Evolutionary conservation across 37 sponge, comb jelly and placozoan species (phyloP).

Genomic region (Hormiphora californensis): DNA sequence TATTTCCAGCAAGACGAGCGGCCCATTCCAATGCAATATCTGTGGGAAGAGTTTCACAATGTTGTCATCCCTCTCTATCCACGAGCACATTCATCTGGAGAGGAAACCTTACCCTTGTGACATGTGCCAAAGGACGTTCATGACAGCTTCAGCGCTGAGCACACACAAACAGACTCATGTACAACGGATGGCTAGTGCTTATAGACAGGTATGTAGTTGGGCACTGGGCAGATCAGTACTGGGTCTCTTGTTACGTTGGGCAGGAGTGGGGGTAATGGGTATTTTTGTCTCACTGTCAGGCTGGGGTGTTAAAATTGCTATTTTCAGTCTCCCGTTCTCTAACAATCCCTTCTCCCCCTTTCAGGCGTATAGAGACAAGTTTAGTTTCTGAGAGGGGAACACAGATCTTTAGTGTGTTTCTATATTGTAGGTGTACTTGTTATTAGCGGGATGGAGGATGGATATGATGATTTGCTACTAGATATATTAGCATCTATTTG

Average conservation of each 20-base stretch:
- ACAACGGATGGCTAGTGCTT: conserved; percentile 47
- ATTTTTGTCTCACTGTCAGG: no score
- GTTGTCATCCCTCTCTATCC: conserved; percentile 44
- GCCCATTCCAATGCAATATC: conserved; percentile 54
- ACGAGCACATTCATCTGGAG: conserved; percentile 53
- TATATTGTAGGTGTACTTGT: not conserved
- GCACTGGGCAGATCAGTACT: not conserved
- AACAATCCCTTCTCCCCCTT: not conserved
- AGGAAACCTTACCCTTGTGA: conserved; percentile 50
- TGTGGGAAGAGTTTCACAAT: conserved; percentile 45
- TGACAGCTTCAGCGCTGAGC: conserved; percentile 25
- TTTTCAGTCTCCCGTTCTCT: not conserved
- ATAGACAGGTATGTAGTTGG: not conserved
- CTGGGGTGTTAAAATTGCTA: no score
- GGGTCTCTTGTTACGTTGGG: not conserved
- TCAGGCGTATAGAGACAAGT: conserved; percentile 45
- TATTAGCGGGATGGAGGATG: no score
- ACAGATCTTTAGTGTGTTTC: not conserved
- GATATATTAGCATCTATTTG: no score
- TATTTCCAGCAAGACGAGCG: conserved; percentile 36
- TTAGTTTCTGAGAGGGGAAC: conserved; percentile 16
- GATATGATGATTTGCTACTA: no score
- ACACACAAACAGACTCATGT: conserved; percentile 54
- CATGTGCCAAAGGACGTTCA: conserved; percentile 52
- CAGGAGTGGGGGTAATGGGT: no score